Evolutionary conservation across 2,888 invertebrate species (phyloP).

Genomic region (Branchipolynoe longqiensis): DNA sequence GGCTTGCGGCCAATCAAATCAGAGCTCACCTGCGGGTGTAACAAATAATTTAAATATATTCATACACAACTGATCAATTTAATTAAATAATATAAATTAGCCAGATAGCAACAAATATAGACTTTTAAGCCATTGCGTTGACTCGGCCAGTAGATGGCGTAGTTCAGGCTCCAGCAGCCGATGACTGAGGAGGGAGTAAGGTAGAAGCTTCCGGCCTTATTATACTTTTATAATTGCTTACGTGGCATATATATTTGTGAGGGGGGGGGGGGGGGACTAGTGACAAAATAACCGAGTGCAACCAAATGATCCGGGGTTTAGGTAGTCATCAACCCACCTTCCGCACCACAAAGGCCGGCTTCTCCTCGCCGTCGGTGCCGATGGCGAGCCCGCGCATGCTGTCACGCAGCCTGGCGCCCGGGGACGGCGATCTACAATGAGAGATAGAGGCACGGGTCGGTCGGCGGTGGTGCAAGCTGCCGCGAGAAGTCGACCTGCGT

Average conservation of each 20-base stretch:
- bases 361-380: background rate
- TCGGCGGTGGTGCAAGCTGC: conserved; percentile 39
- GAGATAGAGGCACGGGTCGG: conserved; percentile 70
- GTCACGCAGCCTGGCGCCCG: conserved; percentile 52
- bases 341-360: conserved; percentile 42
- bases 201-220: too few species aligned
- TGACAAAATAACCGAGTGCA: too few species aligned
- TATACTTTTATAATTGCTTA: too few species aligned
- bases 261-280: too few species aligned
- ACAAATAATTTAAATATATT: background rate
- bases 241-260: too few species aligned
- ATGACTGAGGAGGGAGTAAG: too few species aligned
- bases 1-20: conserved; percentile 75
- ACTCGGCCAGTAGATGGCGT: too few species aligned
- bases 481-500: conserved; percentile 27
- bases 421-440: conserved; percentile 78
- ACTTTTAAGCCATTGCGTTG: too few species aligned
- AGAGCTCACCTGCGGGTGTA: conserved; percentile 69
- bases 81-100: background rate
- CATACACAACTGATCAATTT: background rate
- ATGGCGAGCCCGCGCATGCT: background rate
- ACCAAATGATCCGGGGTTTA: too few species aligned
- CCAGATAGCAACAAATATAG: too few species aligned
- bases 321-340: conserved; percentile 30
- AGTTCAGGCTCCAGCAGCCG: too few species aligned